Base-by-base conservation (phyloP, 2,888 invertebrate genomes). In the Metalampra italica region DNA sequence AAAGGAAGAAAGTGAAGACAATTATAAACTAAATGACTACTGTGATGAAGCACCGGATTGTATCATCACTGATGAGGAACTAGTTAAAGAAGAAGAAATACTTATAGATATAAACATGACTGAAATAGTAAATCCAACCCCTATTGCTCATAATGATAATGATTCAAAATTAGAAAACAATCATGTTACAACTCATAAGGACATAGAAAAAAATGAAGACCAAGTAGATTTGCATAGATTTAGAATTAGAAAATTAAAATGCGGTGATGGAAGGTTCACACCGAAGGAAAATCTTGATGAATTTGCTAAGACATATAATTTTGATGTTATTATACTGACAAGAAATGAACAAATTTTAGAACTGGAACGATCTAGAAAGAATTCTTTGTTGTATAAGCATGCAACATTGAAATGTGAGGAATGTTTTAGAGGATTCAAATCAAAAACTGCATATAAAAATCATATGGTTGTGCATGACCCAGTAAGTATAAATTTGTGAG, bases 401-500 rank as follows among this genome's bases (percentile, higher is more conserved):
- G 29, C 49, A 8, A 7, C 4, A 7, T 49, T n/a, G 22, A 45
- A 43, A 38, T 49, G 49, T 12, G 38, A 43, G 4, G 29, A 42
- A 1, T 49, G 49, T 29, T 45, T n/a, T 12, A 36, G 37, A 9
- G 49, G 49, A 13, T 49, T 45, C 7, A 29, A 14, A 3, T 5
- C 13, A 0, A 45, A 49, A 12, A 42, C 29, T 12, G 22, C 39
- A 9, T 45, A 39, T 32, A 15, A 48, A 9, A 46, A 49, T n/a
- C 45, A 45, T 13, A 46, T 32, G 41, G 41, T 15, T 4, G 29
- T 43, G 3, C 47, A 46, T 22, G 46, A 46, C 45, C 49, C 37
- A 15, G 41, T 46, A 44, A 47, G 40, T 48, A 12, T 30, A n/a
- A n/a, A n/a, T n/a, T n/a, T n/a, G n/a, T n/a, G n/a, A n/a, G n/a